Evolutionary conservation across 2,888 invertebrate genomes (phyloP).

Genomic region (Thymelicus acteon): DNA sequence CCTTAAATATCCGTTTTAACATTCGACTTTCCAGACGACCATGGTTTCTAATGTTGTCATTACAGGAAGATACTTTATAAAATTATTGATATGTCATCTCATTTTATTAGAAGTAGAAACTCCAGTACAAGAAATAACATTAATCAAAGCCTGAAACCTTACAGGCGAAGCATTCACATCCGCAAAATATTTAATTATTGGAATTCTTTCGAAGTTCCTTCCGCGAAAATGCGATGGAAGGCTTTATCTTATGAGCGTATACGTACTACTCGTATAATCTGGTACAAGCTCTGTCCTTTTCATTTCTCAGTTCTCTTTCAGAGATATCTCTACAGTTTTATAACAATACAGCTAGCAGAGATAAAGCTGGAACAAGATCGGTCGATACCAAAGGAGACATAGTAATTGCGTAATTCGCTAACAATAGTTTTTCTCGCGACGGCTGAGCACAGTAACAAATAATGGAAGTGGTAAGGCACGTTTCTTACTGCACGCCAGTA

Average conservation of each 20-base stretch:
- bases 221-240: neutral
- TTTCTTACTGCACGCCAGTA: neutral
- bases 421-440: slow-evolving; percentile 37
- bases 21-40: no score
- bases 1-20: no score
- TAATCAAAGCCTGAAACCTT: no score
- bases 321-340: neutral
- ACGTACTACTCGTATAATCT: no score
- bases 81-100: no score
- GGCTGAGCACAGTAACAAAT: slow-evolving; percentile 35
- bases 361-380: slow-evolving; percentile 25
- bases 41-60: no score
- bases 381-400: slow-evolving; percentile 29
- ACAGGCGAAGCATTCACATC: no score
- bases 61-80: no score
- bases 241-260: neutral
- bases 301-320: neutral
- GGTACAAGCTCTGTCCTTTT: no score
- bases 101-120: no score
- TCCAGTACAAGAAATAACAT: no score
- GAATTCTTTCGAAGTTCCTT: neutral
- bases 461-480: slow-evolving; percentile 25
- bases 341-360: slow-evolving; percentile 8
- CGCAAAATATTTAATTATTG: neutral
- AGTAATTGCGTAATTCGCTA: slow-evolving; percentile 37